A percentile compares a stretch with the other conserved stretches of the same genome.
Evolutionary conservation across 2,888 invertebrate species (phyloP).

Genomic region (Macrosiphum euphorbiae): DNA sequence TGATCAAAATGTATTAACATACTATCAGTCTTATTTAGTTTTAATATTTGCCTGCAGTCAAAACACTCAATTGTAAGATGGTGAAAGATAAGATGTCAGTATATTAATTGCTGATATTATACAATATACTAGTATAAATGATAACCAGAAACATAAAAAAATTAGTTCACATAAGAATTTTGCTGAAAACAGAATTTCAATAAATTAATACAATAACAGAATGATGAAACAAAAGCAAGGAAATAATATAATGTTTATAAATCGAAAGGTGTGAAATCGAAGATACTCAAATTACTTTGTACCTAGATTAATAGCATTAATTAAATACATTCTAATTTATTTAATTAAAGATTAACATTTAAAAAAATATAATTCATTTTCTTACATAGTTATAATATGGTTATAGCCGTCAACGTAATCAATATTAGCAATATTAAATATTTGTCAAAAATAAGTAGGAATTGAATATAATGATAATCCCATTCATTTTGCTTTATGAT

Average conservation of each 20-base stretch:
- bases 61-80: neutral
- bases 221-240: neutral
- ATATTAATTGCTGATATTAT: neutral
- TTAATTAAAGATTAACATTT: neutral
- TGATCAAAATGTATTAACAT: constrained; percentile 7
- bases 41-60: neutral
- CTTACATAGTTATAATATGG: neutral
- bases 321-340: neutral
- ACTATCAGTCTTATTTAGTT: constrained; percentile 45
- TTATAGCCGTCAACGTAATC: neutral
- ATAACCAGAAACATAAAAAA: neutral
- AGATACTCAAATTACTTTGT: neutral
- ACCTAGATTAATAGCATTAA: neutral
- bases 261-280: neutral
- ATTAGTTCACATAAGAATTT: neutral
- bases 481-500: neutral
- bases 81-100: neutral
- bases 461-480: neutral
- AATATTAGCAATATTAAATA: neutral
- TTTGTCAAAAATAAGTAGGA: neutral
- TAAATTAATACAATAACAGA: neutral
- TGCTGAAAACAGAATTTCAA: neutral
- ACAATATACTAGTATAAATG: neutral
- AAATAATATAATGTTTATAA: neutral
- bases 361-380: constrained; percentile 14